Evolutionary conservation across 2,888 invertebrate genomes (phyloP).

Genomic region (Neria commutata): DNA sequence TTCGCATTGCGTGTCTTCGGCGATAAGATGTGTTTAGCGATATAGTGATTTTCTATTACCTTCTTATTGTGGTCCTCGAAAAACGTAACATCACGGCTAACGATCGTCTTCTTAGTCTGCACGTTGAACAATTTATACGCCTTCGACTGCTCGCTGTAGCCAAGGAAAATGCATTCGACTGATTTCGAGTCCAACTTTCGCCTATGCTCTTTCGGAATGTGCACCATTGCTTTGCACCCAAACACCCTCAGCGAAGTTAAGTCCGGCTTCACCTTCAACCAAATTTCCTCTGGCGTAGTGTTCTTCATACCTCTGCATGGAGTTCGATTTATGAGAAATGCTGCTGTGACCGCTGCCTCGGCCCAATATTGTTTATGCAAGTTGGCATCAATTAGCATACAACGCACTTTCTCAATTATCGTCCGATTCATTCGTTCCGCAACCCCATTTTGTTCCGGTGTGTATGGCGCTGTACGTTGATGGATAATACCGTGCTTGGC

Average conservation of each 20-base stretch:
- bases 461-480: conserved; percentile 21
- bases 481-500: conserved; percentile 18
- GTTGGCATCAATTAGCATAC: conserved; percentile 16
- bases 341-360: conserved; percentile 13
- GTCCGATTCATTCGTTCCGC: conserved; percentile 22
- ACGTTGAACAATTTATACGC: too few relatives aligned
- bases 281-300: conserved; percentile 17
- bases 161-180: too few relatives aligned
- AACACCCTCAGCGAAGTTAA: conserved; percentile 19
- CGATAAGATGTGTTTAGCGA: not conserved
- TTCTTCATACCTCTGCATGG: conserved; percentile 15
- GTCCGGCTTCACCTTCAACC: conserved; percentile 14
- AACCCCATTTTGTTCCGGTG: conserved; percentile 23
- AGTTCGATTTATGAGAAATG: conserved; percentile 12
- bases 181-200: conserved; percentile 1
- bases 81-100: not conserved
- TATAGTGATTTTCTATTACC: too few relatives aligned
- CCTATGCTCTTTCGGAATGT: not conserved
- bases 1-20: not conserved
- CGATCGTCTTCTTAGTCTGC: too few relatives aligned
- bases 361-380: conserved; percentile 18
- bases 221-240: conserved; percentile 21
- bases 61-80: not conserved
- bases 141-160: too few relatives aligned
- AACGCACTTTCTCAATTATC: conserved; percentile 20